Conservation (phyloP, 2,113 vertebrate species). For the Paedocypris sp. region DNA sequence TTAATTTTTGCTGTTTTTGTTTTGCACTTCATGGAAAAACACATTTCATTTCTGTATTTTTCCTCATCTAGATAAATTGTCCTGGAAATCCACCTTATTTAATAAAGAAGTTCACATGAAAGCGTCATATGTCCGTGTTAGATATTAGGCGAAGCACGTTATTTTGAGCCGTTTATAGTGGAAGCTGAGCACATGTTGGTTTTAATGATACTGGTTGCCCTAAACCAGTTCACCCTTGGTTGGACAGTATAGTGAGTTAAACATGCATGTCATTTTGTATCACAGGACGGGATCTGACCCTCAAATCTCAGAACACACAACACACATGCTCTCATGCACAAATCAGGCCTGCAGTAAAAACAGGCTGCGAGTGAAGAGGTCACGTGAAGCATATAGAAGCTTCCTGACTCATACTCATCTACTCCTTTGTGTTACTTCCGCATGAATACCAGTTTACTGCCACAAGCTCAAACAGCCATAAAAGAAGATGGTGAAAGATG, state of each 20-base stretch:
- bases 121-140: too few relatives aligned
- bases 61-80: too few relatives aligned
- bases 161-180: too few relatives aligned
- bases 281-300: slow-evolving; percentile 26
- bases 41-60: too few relatives aligned
- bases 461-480: slow-evolving; percentile 9
- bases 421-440: slow-evolving; percentile 9
- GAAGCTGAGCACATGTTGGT: too few relatives aligned
- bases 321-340: slow-evolving; percentile 6
- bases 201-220: not conserved
- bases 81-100: too few relatives aligned
- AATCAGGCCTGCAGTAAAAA: not conserved
- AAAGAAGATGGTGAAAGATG: not conserved
- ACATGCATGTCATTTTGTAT: slow-evolving; percentile 44
- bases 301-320: slow-evolving; percentile 4
- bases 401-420: slow-evolving; percentile 17
- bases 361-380: slow-evolving; percentile 16
- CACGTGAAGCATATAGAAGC: slow-evolving; percentile 29
- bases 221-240: slow-evolving; percentile 17
- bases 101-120: too few relatives aligned
- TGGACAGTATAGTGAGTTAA: slow-evolving; percentile 38
- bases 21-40: too few relatives aligned
- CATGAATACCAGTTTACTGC: slow-evolving; percentile 20
- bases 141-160: too few relatives aligned
- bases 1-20: too few relatives aligned